phyloP scores from a whole-genome alignment of 2,888 invertebrate genomes.

The Resseliella maxima region DNA sequence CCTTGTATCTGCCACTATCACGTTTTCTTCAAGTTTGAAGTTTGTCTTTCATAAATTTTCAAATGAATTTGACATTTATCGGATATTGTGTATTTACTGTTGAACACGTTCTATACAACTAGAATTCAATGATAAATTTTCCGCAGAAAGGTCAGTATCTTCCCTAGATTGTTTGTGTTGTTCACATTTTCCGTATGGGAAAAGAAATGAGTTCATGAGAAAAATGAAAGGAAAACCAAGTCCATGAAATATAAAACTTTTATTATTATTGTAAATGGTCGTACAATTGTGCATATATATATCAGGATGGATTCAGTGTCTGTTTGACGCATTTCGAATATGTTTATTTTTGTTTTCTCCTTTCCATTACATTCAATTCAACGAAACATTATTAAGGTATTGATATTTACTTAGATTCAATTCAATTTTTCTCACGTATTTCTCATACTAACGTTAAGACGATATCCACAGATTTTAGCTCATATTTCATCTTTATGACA shows the following conservation, averaged over 20 bases:
- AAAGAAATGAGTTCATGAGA: not conserved
- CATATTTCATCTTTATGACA: conserved; percentile 37
- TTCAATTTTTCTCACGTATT: too few relatives aligned
- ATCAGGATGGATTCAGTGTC: not conserved
- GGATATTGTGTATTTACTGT: not conserved
- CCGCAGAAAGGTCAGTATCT: not conserved
- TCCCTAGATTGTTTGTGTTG: too few relatives aligned
- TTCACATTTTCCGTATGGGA: too few relatives aligned
- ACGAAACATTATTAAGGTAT: not conserved
- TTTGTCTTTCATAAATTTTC: conserved; percentile 9
- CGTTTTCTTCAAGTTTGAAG: not conserved
- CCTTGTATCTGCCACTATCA: not conserved
- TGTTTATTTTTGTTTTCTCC: too few relatives aligned
- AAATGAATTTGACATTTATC: conserved; percentile 36
- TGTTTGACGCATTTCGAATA: not conserved
- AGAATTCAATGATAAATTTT: not conserved
- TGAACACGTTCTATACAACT: not conserved
- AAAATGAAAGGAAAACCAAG: not conserved
- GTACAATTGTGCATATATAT: not conserved
- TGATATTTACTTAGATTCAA: conserved; percentile 20
- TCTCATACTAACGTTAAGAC: too few relatives aligned
- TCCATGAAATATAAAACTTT: not conserved
- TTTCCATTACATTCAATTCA: not conserved
- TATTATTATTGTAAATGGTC: not conserved
- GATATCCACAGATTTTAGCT: conserved; percentile 31